Base-by-base conservation (phyloP, 2,888 invertebrate genomes). In the Byasa hedistus region DNA sequence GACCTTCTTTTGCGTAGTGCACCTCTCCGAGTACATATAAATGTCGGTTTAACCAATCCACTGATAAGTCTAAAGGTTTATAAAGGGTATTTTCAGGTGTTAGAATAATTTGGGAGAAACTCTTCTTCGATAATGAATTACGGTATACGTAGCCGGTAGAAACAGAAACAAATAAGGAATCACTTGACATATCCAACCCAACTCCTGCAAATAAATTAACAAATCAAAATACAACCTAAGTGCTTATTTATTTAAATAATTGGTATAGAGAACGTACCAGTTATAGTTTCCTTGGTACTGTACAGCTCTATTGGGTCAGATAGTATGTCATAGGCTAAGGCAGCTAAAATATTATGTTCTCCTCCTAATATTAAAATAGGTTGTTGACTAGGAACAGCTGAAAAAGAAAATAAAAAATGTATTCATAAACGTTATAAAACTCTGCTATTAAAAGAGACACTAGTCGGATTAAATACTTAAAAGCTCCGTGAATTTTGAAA, bases 1-100 rank as follows among this genome's bases (percentile, higher is more conserved):
- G 72, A 48, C 80, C 81, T 65, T 84, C 84, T 69, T 81, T 84
- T 2, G 80, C 80, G 73, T 94, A 93, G 55, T 92, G 91, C 10
- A 95, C 93, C 84, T 96, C 95, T 0, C 96, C 96, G 39, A 97
- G 92, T 64, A 98, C 93, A 77, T 97, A 98, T 2, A 98, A 90
- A 67, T 96, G 94, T 69, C 95, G 93, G 78, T 97, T 96, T 48
- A 98, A 87, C 98, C 98, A 98, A 84, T 98, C 98, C 0, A 98
- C 94, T 1, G 96, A 95, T 12, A 97, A 79, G 71, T 95, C 95
- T 60, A 95, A 81, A 0, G 96, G 96, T 68, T 92, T 92, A 78
- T 95, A 95, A 60, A 93, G 91, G 17, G 93, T 91, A 60, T 92
- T 92, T 57, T 92, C 86, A 0, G 94, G 93, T 3, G 93, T 89